Percentiles rank a stretch among this genome's conserved stretches.
Conservation (phyloP, 1,140 invertebrate genomes). For the Oreohelix idahoensis region DNA sequence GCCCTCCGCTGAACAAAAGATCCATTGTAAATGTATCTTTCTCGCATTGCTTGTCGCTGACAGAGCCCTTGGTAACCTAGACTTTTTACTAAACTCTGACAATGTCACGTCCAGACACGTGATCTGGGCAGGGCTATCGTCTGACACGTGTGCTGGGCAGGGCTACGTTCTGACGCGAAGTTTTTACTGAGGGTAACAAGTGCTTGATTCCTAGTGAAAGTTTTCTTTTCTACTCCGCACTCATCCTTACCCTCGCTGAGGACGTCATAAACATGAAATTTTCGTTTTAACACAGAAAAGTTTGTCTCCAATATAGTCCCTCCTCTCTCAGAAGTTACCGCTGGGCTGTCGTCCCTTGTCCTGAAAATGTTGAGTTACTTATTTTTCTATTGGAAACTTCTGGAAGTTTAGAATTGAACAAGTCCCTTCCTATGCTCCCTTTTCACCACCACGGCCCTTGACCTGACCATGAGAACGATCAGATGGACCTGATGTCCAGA, state of each 20-base stretch:
- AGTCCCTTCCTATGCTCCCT: background rate
- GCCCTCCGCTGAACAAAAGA: constrained; percentile 16
- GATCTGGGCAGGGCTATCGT: background rate
- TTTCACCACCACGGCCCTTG: background rate
- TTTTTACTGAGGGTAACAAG: background rate
- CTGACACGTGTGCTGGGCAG: background rate
- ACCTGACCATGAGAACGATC: background rate
- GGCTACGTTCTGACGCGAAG: background rate
- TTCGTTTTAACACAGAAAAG: background rate
- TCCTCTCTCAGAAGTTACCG: background rate
- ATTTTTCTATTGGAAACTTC: background rate
- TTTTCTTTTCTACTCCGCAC: background rate
- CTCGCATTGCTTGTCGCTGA: constrained; percentile 13
- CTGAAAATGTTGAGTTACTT: too few species aligned
- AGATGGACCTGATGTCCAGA: background rate
- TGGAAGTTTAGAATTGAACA: constrained; percentile 4
- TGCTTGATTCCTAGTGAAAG: background rate
- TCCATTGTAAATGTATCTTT: constrained; percentile 29
- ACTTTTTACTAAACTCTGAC: background rate
- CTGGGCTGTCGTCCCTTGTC: too few species aligned
- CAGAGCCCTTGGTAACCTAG: background rate
- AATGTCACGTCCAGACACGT: background rate
- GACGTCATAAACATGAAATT: constrained; percentile 38
- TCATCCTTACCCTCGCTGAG: constrained; percentile 12
- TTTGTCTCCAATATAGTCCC: background rate